phyloP scores from a whole-genome alignment of 2,888 invertebrate genomes.

The Limnephilus rhombicus region DNA sequence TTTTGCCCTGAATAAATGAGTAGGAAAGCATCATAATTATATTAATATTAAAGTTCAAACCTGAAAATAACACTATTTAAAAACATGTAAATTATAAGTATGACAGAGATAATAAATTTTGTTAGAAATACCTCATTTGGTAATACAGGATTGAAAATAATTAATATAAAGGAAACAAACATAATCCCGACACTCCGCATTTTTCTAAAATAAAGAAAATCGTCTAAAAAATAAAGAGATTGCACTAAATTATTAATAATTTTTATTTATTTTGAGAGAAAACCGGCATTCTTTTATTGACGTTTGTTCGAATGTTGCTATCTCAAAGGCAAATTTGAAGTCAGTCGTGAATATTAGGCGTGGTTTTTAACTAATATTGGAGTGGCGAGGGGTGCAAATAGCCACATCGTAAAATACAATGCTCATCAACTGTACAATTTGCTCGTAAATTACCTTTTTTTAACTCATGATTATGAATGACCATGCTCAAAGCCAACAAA shows the following conservation, averaged over 20 bases:
- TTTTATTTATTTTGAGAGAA: slow-evolving; percentile 5
- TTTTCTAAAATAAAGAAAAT: neutral
- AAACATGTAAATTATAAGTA: neutral
- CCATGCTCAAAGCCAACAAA: no score
- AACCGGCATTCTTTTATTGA: slow-evolving; percentile 26
- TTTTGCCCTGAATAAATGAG: neutral
- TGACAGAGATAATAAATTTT: neutral
- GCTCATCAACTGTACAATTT: no score
- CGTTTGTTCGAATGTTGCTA: neutral
- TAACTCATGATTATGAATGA: no score
- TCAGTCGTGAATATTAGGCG: neutral
- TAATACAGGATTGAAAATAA: slow-evolving; percentile 21
- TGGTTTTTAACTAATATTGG: neutral
- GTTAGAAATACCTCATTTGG: slow-evolving; percentile 34
- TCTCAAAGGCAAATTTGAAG: neutral
- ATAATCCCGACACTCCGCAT: neutral
- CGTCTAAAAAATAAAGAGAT: neutral
- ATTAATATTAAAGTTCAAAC: neutral
- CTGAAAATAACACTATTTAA: neutral
- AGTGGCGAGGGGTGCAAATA: neutral
- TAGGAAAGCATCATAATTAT: neutral
- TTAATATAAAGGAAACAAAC: neutral
- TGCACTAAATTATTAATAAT: neutral
- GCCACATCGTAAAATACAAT: neutral
- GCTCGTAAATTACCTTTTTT: no score